phyloP scores from a whole-genome alignment of 2,888 invertebrate species.

The Byasa hedistus region DNA sequence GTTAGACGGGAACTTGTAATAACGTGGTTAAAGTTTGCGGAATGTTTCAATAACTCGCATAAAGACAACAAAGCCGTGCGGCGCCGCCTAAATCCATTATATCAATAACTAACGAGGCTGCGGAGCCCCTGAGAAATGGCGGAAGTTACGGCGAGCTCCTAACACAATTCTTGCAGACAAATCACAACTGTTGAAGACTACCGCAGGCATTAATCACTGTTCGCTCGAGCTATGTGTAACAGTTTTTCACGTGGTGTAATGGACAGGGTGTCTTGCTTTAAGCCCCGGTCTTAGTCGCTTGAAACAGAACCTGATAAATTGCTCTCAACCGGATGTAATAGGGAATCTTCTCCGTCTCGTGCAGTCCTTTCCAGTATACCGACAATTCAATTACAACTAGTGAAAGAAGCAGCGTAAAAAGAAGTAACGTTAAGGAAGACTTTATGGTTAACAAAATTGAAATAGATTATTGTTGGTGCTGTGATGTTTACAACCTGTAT shows the following conservation, averaged over 20 bases:
- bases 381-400: too few species aligned
- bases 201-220: constrained; percentile 23
- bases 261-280: constrained; percentile 1
- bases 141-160: constrained; percentile 9
- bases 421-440: too few species aligned
- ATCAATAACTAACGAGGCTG: constrained; percentile 30
- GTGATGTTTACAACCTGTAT: too few species aligned
- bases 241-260: constrained; percentile 10
- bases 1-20: constrained; percentile 9
- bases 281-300: not conserved
- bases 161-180: too few species aligned
- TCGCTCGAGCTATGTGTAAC: not conserved
- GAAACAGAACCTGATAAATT: too few species aligned
- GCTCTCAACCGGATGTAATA: too few species aligned
- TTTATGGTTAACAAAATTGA: too few species aligned
- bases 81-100: constrained; percentile 25
- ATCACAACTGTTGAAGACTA: constrained; percentile 18
- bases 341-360: too few species aligned
- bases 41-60: constrained; percentile 26
- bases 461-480: too few species aligned
- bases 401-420: too few species aligned
- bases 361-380: too few species aligned
- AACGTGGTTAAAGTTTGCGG: constrained; percentile 19
- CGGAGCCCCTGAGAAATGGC: constrained; percentile 25
- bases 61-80: constrained; percentile 21